Percentiles rank a stretch among this genome's conserved stretches.
Evolutionary conservation across 2,113 vertebrate species (phyloP).

Genomic region (Tapirus terrestris): DNA sequence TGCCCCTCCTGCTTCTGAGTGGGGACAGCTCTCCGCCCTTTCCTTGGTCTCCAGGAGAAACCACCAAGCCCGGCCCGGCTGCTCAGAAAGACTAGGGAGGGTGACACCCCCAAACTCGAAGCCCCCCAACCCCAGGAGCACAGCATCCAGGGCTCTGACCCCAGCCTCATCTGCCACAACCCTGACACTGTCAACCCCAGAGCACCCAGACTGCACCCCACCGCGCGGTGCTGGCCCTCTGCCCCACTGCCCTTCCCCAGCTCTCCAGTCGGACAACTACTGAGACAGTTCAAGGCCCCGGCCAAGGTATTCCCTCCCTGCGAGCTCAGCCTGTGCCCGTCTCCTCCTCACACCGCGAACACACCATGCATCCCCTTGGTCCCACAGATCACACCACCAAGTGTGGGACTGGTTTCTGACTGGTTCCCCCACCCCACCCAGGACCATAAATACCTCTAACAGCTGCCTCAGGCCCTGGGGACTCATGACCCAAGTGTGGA

Average conservation of each 20-base stretch:
- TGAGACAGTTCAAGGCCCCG: neutral
- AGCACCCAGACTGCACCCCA: too few relatives aligned
- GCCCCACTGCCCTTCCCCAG: neutral
- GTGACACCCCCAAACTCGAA: neutral
- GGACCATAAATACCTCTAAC: neutral
- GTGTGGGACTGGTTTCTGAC: neutral
- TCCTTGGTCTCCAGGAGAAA: neutral
- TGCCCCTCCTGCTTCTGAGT: neutral
- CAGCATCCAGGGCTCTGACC: neutral
- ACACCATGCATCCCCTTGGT: neutral
- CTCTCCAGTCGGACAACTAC: neutral
- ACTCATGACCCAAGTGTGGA: neutral
- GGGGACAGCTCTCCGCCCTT: neutral
- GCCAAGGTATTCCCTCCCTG: neutral
- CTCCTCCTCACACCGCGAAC: neutral
- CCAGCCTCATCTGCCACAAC: neutral
- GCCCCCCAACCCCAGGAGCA: neutral
- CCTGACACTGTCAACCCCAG: neutral
- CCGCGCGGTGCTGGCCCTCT: accelerated
- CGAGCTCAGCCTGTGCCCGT: accelerated
- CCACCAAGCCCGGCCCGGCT: neutral
- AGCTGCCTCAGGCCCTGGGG: neutral
- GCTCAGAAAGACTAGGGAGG: neutral
- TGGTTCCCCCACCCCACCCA: neutral
- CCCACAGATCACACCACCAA: neutral